A percentile compares a stretch with the other conserved stretches of the same genome.
phyloP scores from a whole-genome alignment of 2,888 invertebrate species.

The Aphelenchoides bicaudatus region DNA sequence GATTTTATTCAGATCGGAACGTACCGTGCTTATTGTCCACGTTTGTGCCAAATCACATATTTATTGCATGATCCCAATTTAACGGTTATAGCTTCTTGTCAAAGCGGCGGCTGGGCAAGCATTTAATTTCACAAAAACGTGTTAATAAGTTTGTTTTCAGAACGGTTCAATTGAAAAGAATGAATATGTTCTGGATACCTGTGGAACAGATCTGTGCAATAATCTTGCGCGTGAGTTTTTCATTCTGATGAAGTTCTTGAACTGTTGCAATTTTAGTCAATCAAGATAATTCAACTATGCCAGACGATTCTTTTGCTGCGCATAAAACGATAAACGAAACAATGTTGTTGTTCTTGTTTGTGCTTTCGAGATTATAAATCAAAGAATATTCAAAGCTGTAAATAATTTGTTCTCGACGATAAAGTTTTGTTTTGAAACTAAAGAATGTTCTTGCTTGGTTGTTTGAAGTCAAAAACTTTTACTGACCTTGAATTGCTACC shows the following conservation, averaged over 20 bases:
- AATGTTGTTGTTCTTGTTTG: too few relatives aligned
- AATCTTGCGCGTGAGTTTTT: conserved; percentile 8
- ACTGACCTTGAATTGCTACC: too few relatives aligned
- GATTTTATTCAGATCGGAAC: too few relatives aligned
- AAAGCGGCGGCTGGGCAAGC: neutral
- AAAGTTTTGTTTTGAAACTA: too few relatives aligned
- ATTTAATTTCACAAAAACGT: neutral
- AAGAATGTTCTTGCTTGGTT: too few relatives aligned
- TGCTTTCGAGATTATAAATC: too few relatives aligned
- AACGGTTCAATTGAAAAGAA: neutral
- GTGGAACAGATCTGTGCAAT: conserved; percentile 5
- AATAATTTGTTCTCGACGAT: too few relatives aligned
- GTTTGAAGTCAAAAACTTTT: too few relatives aligned
- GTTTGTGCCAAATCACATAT: conserved; percentile 8
- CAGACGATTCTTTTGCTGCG: neutral
- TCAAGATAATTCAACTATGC: conserved; percentile 6
- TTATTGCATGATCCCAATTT: conserved; percentile 1
- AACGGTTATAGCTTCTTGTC: neutral
- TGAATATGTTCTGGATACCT: neutral
- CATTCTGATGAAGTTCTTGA: neutral
- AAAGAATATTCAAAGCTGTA: too few relatives aligned
- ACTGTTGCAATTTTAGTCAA: conserved; percentile 10
- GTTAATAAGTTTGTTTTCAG: neutral
- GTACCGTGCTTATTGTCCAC: neutral
- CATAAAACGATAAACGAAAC: too few relatives aligned